Evolutionary conservation across 2,888 invertebrate genomes (phyloP).

Genomic region (Pterostichus madidus): DNA sequence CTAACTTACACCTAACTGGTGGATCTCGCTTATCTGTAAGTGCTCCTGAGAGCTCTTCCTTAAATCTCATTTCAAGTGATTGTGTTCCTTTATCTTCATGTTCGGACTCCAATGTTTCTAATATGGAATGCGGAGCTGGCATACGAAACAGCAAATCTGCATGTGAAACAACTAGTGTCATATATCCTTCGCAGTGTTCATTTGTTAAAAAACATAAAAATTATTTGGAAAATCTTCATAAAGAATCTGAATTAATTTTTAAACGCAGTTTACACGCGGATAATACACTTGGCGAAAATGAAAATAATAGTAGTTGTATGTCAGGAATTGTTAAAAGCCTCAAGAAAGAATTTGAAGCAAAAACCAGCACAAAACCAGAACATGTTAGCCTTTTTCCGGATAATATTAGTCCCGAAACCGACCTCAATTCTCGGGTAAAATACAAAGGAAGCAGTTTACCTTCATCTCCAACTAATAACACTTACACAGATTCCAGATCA

Average conservation of each 20-base stretch:
- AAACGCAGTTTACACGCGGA: constrained; percentile 74
- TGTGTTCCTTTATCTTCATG: constrained; percentile 72
- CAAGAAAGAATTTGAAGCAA: constrained; percentile 93
- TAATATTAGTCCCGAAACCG: constrained; percentile 63
- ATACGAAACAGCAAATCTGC: constrained; percentile 75
- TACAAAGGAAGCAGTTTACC: constrained; percentile 80
- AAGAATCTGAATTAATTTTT: constrained; percentile 73
- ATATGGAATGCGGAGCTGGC: constrained; percentile 68
- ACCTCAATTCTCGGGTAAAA: constrained; percentile 69
- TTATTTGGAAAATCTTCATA: constrained; percentile 78
- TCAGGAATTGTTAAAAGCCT: constrained; percentile 91
- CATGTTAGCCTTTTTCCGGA: constrained; percentile 68
- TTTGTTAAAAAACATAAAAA: constrained; percentile 79
- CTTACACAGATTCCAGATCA: constrained; percentile 70
- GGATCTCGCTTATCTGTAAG: constrained; percentile 81
- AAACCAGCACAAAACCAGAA: constrained; percentile 78
- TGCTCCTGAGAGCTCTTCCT: constrained; percentile 82
- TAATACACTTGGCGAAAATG: constrained; percentile 75
- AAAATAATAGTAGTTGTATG: constrained; percentile 71
- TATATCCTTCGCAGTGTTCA: constrained; percentile 78
- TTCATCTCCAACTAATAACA: constrained; percentile 82
- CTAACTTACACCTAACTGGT: constrained; percentile 43
- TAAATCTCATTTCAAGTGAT: constrained; percentile 73
- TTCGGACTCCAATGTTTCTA: constrained; percentile 74
- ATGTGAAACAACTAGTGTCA: constrained; percentile 76